Base-by-base conservation (phyloP, 2,113 vertebrate species). In the Nothocercus nigrocapillus region DNA sequence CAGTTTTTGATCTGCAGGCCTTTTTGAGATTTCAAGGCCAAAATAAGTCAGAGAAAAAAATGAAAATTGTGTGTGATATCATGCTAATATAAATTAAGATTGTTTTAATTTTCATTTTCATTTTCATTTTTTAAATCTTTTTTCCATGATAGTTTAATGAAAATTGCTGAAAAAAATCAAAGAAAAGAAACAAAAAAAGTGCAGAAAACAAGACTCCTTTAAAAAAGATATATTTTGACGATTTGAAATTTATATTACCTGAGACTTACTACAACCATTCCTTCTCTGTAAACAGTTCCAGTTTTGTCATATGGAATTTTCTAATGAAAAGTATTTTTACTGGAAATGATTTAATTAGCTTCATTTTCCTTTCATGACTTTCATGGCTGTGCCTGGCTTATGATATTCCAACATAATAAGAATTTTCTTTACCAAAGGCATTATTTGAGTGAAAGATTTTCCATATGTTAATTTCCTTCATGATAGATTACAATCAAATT, bases 291-390 rank as follows among this genome's bases (percentile, higher is more conserved):
- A 92, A 82, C 11, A 73, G 4, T 45, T 95, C 76, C 58, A 36
- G 62, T 94, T 95, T 82, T 95, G 93, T 87, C 70, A 68, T 34
- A 15, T 11, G 18, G 47, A 93, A 82, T 56, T 89, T 75, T 19
- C 13, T 62, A 58, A 84, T 72, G 62, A 93, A 75, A 88, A 79
- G 6, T 66, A 30, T 8, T 87, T 92, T 90, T 90, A 85, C 32
- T 78, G 81, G 61, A 86, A 92, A 90, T 32, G 13, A 7, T 90
- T 79, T 85, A 73, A 92, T 87, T 85, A 87, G 17, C 82, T 95
- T 87, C 85, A 49, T 11, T 11, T 92, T 91, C 53, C 53, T 62
- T 63, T 13, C 28, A 38, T 38, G 36, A 28, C 42, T 82, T 85
- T 88, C 64, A 68, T 64, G 59, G 5, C 12, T 49, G 7, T 82